Evolutionary conservation across 2,888 invertebrate genomes (phyloP).

Genomic region (Drosophila limbata): DNA sequence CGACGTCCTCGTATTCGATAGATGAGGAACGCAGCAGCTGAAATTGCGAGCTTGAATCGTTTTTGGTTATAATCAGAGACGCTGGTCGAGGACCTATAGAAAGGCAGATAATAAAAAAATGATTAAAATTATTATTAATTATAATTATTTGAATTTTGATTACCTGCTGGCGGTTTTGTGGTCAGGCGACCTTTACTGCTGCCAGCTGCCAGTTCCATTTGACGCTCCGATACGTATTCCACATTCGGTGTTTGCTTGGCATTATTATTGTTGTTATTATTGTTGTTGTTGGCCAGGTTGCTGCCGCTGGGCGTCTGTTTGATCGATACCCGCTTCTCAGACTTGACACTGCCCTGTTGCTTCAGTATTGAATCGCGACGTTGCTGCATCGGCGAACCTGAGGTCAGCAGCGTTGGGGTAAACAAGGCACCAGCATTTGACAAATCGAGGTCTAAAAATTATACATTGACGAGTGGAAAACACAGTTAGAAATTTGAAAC

Average conservation of each 20-base stretch:
- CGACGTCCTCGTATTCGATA: slow-evolving; percentile 85
- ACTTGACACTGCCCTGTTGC: slow-evolving; percentile 82
- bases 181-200: slow-evolving; percentile 66
- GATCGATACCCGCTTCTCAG: slow-evolving; percentile 85
- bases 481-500: slow-evolving; percentile 16
- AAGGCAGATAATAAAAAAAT: background rate
- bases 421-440: slow-evolving; percentile 56
- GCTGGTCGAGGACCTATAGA: slow-evolving; percentile 83
- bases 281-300: slow-evolving; percentile 48
- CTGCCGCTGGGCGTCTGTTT: slow-evolving; percentile 66
- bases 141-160: no score
- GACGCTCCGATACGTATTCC: slow-evolving; percentile 83
- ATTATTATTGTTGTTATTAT: slow-evolving; percentile 54
- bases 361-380: slow-evolving; percentile 85
- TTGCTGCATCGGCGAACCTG: slow-evolving; percentile 76
- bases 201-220: slow-evolving; percentile 49
- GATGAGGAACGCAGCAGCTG: slow-evolving; percentile 84
- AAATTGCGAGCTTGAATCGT: slow-evolving; percentile 82
- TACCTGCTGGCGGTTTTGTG: slow-evolving; percentile 81
- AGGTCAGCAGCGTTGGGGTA: slow-evolving; percentile 55
- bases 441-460: slow-evolving; percentile 64
- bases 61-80: slow-evolving; percentile 84
- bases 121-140: slow-evolving; percentile 3
- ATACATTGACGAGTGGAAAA: slow-evolving; percentile 29
- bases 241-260: slow-evolving; percentile 75